phyloP scores from a whole-genome alignment of 2,113 vertebrate genomes.

The Dicaeum eximium region DNA sequence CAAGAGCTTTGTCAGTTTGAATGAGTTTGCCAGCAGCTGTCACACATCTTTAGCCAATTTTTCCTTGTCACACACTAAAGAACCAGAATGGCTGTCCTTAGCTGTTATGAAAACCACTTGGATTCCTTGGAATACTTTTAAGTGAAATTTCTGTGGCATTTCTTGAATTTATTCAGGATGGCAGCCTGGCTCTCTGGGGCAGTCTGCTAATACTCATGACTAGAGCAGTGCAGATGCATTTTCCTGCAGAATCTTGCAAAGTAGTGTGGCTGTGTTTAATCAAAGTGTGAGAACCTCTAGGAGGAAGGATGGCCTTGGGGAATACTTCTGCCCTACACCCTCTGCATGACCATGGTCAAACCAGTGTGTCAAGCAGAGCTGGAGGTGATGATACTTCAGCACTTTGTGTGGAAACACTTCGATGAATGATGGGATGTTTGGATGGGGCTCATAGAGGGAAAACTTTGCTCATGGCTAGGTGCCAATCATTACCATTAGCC shows the following conservation, averaged over 20 bases:
- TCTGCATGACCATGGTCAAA: background rate
- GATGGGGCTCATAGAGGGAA: background rate
- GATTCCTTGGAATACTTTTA: background rate
- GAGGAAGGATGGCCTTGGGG: background rate
- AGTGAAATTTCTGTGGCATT: background rate
- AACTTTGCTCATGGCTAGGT: background rate
- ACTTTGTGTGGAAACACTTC: background rate
- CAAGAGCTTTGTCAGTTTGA: conserved; percentile 3
- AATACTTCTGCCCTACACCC: background rate
- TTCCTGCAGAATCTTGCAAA: background rate
- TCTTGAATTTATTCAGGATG: background rate
- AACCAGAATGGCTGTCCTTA: background rate
- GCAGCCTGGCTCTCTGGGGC: background rate
- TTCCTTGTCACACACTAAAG: background rate
- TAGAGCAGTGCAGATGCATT: background rate
- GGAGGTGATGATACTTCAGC: background rate
- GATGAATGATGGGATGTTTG: background rate
- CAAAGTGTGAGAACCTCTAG: rapidly evolving
- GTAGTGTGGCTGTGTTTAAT: background rate
- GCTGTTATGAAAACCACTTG: background rate
- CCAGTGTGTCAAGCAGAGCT: background rate
- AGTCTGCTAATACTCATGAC: background rate
- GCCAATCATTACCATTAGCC: background rate
- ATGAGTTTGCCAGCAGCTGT: background rate
- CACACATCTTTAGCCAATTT: conserved; percentile 37